Evolutionary conservation across 2,113 vertebrate genomes (phyloP), one percentile per base, ranked within the genome.

Genomic region (Pogona vitticeps): DNA sequence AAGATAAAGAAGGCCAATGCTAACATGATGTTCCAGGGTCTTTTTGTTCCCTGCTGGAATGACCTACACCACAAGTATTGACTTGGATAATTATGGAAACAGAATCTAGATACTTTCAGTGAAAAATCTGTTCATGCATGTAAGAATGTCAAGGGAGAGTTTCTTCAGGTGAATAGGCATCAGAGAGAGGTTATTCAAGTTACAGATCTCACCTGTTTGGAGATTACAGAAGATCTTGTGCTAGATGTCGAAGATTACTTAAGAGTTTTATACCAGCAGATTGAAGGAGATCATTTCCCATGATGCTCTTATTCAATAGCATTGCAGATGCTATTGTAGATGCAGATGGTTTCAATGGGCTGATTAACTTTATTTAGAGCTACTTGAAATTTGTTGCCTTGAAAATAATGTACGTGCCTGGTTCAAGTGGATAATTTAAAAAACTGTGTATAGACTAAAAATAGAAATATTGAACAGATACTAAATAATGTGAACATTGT

Each of bases 391-490:
- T 75, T 63, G 3, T 21, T 68, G 28, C 26, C 28, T 68, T 68
- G 61, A 63, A 63, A 63, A 63, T 7, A 26, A 52, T 10, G 10
- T 10, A 52, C 46, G 10, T 52, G 46, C 46, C 46, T 52, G 38
- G 4, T n/a, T 82, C 56, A 70, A 82, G 17, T 52, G 23, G 42
- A 28, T 58, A 31, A 58, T 56, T 9, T 61, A 46, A n/a, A 52
- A 52, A 52, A 14, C 13, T 28, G 1, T 82, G 61, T 52, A 6
- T 71, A 33, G 36, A 52, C 38, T n/a, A 71, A 42, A 18, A 46
- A 68, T 12, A 83, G 23, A 89, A 90, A 83, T 76, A 65, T 63
- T 71, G 13, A 59, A 59, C 13, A 26, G n/a, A 83, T 20, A 33
- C 14, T 81, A 86, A 86, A 59, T 73, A 8, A 3, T 58, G 26